These are phyloP conservation scores for Trimorus sp. DNA, from an alignment of 2,888 invertebrate species.

Conservation along the genomic window DNA sequence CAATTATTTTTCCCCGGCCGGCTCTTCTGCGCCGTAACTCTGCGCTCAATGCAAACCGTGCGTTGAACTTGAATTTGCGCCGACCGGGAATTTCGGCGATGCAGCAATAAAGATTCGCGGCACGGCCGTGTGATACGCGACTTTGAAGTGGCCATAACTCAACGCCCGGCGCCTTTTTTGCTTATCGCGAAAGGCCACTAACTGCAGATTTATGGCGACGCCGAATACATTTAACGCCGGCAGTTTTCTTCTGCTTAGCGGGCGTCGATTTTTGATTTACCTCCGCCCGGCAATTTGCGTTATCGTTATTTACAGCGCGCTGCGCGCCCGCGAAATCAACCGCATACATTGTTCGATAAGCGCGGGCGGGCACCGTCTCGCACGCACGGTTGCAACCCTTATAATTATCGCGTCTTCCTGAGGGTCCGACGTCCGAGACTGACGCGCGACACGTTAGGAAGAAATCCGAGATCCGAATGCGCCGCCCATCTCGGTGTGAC, in stretches of 20 bases:
- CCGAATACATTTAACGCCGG: conserved; percentile 69
- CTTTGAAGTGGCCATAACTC: conserved; percentile 76
- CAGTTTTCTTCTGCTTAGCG: conserved; percentile 65
- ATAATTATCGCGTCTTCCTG: conserved; percentile 74
- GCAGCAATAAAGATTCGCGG: conserved; percentile 59
- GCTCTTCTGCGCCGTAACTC: conserved; percentile 23
- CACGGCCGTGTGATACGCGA: conserved; percentile 67
- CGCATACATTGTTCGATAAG: conserved; percentile 38
- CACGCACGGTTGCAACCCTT: conserved; percentile 41
- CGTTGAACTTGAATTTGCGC: conserved; percentile 51
- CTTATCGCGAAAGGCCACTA: conserved; percentile 74
- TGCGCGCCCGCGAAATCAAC: conserved; percentile 21
- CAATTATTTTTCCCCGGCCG: not conserved
- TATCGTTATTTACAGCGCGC: conserved; percentile 46
- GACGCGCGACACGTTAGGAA: conserved; percentile 51
- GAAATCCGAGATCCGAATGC: conserved; percentile 59
- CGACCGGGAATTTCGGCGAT: conserved; percentile 60
- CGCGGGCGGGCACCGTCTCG: conserved; percentile 2
- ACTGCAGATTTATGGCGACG: conserved; percentile 76
- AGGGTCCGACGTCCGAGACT: conserved; percentile 53
- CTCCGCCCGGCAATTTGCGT: conserved; percentile 40
- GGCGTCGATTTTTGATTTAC: conserved; percentile 62
- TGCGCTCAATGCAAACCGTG: conserved; percentile 5
- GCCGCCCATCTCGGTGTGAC: conserved; percentile 7
- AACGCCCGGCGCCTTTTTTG: conserved; percentile 73